phyloP scores from a whole-genome alignment of 2,113 vertebrate species.

The Pyxicephalus adspersus region DNA sequence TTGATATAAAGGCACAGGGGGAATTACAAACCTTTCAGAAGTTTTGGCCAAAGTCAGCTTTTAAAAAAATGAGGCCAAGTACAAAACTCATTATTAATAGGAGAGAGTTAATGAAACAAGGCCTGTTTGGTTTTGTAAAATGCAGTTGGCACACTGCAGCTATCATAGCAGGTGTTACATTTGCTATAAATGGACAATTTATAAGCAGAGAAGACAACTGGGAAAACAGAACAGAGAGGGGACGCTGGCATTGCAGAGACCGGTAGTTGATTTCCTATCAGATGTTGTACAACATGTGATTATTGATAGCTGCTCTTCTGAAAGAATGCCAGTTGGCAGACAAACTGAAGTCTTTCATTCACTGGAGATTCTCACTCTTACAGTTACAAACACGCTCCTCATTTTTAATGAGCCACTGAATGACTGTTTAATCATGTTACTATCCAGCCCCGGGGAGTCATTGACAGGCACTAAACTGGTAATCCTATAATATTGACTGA shows the following conservation, averaged over 20 bases:
- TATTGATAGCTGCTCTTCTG: constrained; percentile 59
- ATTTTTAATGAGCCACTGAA: constrained; percentile 55
- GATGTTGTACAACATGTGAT: constrained; percentile 50
- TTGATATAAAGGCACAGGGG: no score
- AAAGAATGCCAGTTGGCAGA: constrained; percentile 56
- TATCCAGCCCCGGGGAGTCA: background rate
- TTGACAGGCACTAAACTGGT: background rate
- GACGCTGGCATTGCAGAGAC: constrained; percentile 66
- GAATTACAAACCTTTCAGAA: no score
- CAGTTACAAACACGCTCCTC: constrained; percentile 15
- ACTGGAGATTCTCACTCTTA: background rate
- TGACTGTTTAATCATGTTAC: constrained; percentile 35
- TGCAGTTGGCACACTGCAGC: constrained; percentile 70
- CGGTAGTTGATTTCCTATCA: constrained; percentile 59
- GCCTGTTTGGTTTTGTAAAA: constrained; percentile 54
- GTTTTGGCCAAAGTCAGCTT: no score
- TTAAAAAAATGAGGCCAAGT: no score
- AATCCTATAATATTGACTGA: background rate
- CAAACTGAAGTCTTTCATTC: constrained; percentile 37
- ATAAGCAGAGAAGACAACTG: constrained; percentile 81
- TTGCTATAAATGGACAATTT: constrained; percentile 80
- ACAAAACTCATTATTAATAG: constrained; percentile 25
- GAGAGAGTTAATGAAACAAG: constrained; percentile 36
- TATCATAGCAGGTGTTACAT: constrained; percentile 74
- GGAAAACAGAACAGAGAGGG: constrained; percentile 70